Conservation (phyloP, 2,113 vertebrate genomes). For the Orycteropus afer region DNA sequence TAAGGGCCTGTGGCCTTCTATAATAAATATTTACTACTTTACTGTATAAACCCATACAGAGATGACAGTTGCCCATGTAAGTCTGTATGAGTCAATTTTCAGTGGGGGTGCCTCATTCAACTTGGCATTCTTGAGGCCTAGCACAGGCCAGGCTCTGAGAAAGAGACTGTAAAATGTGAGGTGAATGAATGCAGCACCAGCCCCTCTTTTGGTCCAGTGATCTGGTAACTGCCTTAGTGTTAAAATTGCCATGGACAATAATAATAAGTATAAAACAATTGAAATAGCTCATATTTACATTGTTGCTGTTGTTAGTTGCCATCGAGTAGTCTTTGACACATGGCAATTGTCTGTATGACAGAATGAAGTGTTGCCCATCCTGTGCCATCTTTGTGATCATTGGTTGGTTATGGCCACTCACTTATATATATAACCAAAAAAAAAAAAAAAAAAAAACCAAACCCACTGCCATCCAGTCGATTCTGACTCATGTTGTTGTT, state of each 20-base stretch:
- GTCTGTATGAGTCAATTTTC: not conserved
- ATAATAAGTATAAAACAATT: not conserved
- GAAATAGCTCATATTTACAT: not conserved
- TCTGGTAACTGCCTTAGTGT: not conserved
- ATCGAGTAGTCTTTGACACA: not conserved
- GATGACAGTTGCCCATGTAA: not conserved
- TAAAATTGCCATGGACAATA: not conserved
- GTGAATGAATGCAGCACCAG: not conserved
- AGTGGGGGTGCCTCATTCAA: not conserved
- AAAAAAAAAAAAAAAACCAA: no score
- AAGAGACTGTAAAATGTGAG: no score
- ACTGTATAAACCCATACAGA: not conserved
- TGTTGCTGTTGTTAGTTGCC: not conserved
- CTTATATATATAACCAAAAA: not conserved
- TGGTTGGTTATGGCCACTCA: not conserved
- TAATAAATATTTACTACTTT: constrained; percentile 22
- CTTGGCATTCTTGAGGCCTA: not conserved
- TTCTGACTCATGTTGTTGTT: no score
- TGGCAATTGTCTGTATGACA: not conserved
- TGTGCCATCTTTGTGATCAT: not conserved
- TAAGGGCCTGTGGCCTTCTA: constrained; percentile 22
- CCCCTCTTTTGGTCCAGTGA: not conserved
- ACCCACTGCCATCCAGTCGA: no score
- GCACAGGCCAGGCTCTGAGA: rapidly evolving
- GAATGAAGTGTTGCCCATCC: not conserved